Conservation (phyloP, 2,888 invertebrate species). For the Meiosimyza decipiens region DNA sequence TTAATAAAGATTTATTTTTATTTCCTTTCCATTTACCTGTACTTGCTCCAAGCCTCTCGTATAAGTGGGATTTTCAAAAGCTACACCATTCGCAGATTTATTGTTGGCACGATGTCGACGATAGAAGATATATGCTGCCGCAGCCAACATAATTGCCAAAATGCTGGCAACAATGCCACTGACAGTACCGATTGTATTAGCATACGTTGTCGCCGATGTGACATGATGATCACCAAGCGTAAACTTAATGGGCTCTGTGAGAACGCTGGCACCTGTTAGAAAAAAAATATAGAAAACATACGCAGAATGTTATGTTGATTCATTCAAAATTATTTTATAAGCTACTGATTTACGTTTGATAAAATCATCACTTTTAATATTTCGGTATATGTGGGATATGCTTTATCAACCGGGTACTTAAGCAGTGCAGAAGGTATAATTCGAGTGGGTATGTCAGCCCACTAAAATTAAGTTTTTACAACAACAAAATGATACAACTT, state of each 20-base stretch:
- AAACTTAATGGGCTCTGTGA: constrained; percentile 80
- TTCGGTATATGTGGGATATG: no score
- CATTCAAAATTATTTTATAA: no score
- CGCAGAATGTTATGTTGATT: no score
- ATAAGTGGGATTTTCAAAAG: constrained; percentile 88
- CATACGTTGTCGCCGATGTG: constrained; percentile 73
- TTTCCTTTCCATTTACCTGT: constrained; percentile 69
- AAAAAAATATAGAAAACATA: constrained; percentile 12
- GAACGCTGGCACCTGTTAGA: constrained; percentile 75
- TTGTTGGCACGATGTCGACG: constrained; percentile 61
- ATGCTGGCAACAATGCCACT: constrained; percentile 66
- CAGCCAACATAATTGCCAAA: constrained; percentile 63
- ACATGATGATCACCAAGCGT: constrained; percentile 80
- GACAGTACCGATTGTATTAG: constrained; percentile 64
- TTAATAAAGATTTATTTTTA: neutral
- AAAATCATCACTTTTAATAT: no score
- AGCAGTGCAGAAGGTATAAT: no score
- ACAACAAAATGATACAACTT: no score
- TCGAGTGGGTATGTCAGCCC: no score
- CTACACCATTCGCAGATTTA: constrained; percentile 73
- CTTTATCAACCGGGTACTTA: no score
- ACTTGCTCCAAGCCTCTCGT: constrained; percentile 81
- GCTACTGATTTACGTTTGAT: no score
- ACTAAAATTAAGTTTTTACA: no score
- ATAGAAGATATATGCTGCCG: constrained; percentile 65